These are phyloP conservation scores for Perizoma flavofasciatum DNA, from an alignment of 2,888 invertebrate genomes.

Conservation along the genomic window DNA sequence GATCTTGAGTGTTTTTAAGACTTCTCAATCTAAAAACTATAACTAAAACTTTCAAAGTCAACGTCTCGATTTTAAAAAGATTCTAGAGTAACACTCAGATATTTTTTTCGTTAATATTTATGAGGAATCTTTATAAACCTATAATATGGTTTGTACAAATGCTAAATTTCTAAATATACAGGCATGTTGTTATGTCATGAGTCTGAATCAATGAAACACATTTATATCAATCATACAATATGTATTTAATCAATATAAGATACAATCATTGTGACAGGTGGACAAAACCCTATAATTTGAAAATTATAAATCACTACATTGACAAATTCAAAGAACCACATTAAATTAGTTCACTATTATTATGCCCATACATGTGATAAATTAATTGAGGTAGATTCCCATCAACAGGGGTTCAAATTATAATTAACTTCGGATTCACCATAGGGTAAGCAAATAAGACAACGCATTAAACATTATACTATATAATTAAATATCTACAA, in stretches of 20 bases:
- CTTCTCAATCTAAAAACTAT: too few relatives aligned
- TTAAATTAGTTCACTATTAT: conserved; percentile 77
- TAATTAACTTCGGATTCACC: conserved; percentile 74
- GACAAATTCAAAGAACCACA: conserved; percentile 71
- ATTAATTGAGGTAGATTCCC: conserved; percentile 84
- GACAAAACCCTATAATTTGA: conserved; percentile 74
- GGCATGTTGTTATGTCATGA: too few relatives aligned
- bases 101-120: too few relatives aligned
- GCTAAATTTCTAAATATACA: too few relatives aligned
- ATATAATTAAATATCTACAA: conserved; percentile 84
- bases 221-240: conserved; percentile 81
- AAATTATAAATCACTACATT: conserved; percentile 71
- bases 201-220: conserved; percentile 63
- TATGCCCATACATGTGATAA: conserved; percentile 83
- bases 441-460: conserved; percentile 78
- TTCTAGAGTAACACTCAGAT: too few relatives aligned
- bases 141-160: too few relatives aligned
- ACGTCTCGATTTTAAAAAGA: too few relatives aligned
- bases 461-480: conserved; percentile 81
- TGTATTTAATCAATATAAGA: conserved; percentile 80
- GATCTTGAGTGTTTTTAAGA: too few relatives aligned
- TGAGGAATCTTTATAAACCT: too few relatives aligned
- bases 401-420: conserved; percentile 72
- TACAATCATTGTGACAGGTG: conserved; percentile 83
- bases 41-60: too few relatives aligned